Evolutionary conservation across 1,140 invertebrate species (phyloP).

Genomic region (Amphibalanus amphitrite): DNA sequence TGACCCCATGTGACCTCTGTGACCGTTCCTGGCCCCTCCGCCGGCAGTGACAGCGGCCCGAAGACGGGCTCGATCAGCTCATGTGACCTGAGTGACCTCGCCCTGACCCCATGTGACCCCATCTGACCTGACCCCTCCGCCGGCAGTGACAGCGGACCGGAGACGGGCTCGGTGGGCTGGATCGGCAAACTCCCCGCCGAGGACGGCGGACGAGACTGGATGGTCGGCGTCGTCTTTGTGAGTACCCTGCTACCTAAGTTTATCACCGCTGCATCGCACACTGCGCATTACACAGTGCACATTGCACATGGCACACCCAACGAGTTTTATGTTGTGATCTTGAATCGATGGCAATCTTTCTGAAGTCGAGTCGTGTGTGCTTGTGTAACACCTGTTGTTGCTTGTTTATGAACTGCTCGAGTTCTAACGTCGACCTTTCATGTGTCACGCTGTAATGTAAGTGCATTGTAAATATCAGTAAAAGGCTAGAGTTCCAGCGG

Average conservation of each 20-base stretch:
- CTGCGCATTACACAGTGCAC: too few species aligned
- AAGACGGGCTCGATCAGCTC: too few species aligned
- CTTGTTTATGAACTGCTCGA: background rate
- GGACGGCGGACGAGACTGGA: constrained; percentile 26
- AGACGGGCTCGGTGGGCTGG: constrained; percentile 33
- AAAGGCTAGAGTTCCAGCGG: too few species aligned
- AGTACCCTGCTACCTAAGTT: constrained; percentile 19
- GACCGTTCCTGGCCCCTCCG: background rate
- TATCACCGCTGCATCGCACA: background rate
- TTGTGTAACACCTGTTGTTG: background rate
- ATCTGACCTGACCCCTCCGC: constrained; percentile 3
- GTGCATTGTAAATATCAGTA: too few species aligned
- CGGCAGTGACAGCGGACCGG: constrained; percentile 28
- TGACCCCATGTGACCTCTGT: too few species aligned
- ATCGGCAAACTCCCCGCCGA: constrained; percentile 28
- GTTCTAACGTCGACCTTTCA: background rate
- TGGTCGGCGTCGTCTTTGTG: constrained; percentile 37
- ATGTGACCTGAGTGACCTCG: too few species aligned
- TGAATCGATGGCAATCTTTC: too few species aligned
- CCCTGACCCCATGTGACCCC: too few species aligned
- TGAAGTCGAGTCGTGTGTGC: too few species aligned
- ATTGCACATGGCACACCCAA: too few species aligned
- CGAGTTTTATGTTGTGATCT: too few species aligned
- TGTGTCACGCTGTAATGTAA: too few species aligned
- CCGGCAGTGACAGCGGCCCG: constrained; percentile 27